A percentile compares a stretch with the other conserved stretches of the same genome.
Conservation (phyloP, 1,140 invertebrate genomes). For the Tetramorium alpestre region DNA sequence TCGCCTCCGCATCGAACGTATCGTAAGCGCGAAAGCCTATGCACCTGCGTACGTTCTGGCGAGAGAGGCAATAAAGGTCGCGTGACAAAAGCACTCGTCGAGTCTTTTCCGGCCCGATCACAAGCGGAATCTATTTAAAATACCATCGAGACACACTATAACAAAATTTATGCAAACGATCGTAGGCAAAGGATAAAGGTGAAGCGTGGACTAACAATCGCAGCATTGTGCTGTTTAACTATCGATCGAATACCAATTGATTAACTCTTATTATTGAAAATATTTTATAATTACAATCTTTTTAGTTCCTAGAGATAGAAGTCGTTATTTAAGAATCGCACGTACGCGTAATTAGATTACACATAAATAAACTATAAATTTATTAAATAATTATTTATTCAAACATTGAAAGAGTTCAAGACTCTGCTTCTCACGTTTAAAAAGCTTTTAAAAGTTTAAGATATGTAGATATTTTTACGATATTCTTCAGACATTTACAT, state of each 20-base stretch:
- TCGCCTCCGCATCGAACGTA: conserved; percentile 37
- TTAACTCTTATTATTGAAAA: conserved; percentile 1
- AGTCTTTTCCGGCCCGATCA: conserved; percentile 47
- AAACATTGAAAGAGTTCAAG: neutral
- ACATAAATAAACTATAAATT: neutral
- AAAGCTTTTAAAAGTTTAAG: neutral
- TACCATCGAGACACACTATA: conserved; percentile 27
- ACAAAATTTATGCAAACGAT: conserved; percentile 61
- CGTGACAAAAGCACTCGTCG: conserved; percentile 31
- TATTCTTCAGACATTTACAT: neutral
- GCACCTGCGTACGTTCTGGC: conserved; percentile 52
- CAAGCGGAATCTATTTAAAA: conserved; percentile 50
- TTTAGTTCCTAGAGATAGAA: neutral
- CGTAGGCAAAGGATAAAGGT: conserved; percentile 59
- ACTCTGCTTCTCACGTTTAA: neutral
- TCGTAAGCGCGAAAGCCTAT: conserved; percentile 42
- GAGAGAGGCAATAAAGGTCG: conserved; percentile 54
- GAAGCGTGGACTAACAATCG: conserved; percentile 33
- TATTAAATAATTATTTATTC: neutral
- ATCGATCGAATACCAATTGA: conserved; percentile 47
- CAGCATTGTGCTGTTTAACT: neutral
- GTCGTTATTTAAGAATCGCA: neutral
- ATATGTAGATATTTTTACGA: neutral
- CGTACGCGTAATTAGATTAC: neutral
- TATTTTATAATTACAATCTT: neutral